Base-by-base conservation (phyloP, 2,113 vertebrate genomes). In the Anser cygnoides region DNA sequence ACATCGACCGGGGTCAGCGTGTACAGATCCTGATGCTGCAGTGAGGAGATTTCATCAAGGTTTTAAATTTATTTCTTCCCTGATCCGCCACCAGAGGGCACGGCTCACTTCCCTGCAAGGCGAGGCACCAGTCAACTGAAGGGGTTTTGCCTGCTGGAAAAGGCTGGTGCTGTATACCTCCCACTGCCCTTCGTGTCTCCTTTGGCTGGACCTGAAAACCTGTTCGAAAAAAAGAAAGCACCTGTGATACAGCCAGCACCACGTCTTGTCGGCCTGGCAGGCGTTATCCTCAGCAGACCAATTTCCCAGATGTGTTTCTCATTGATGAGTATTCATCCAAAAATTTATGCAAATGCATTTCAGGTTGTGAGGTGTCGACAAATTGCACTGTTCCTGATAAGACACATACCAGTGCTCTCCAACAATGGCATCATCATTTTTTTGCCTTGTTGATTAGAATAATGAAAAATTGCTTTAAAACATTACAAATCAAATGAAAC, bases 41-140 rank as follows among this genome's bases (percentile, higher is more conserved):
- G 37, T 8, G 9, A 72, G 28, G 20, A 1, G 59, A 16, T 25
- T 12, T 31, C 14, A 9, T 21, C 3, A 65, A 55, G 23, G 41
- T 35, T 86, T 83, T 11, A 10, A 73, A 57, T 8, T 31, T 55
- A 18, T 28, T 76, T 49, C 23, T 90, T 25, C 67, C 7, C 10
- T 35, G 23, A 92, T 87, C 43, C 57, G 65, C 92, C 94, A 92
- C 76, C 93, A 96, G 83, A 95, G 85, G 93, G 92, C 95, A 94
- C 3, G 9, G 68, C 66, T 96, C 18, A 31, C 83, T 58, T 17
- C 92, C 44, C 68, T 68, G 72, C 55, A 21, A 16, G 41, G 33
- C 33, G 16, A 66, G 13, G 12, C 37, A 35, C 8, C 21, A 25
- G 49, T 7, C 49, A 23, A 25, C 49, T 21, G 35, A 50, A 35